These are phyloP conservation scores for Bombylius discolor DNA, from an alignment of 2,888 invertebrate genomes.

Conservation along the genomic window DNA sequence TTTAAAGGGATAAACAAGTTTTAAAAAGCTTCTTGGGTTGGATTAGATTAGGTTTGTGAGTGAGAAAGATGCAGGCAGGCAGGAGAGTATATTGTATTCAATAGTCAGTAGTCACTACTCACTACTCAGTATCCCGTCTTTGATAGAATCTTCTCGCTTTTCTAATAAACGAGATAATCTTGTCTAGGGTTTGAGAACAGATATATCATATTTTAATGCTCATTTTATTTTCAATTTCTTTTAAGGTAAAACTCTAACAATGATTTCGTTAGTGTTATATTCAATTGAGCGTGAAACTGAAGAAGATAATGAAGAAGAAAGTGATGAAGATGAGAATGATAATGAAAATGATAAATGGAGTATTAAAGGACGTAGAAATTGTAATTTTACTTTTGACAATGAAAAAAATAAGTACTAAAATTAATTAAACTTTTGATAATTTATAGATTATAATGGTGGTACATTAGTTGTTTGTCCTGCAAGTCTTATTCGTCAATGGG, in stretches of 20 bases:
- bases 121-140: too few species aligned
- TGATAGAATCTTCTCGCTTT: too few species aligned
- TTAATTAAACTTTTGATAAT: neutral
- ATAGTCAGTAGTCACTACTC: too few species aligned
- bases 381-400: conserved; percentile 15
- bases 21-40: too few species aligned
- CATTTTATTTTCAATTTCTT: neutral
- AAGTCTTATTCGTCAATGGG: conserved; percentile 84
- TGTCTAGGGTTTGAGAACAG: neutral
- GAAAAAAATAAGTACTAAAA: too few species aligned
- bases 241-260: conserved; percentile 57
- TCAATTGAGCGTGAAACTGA: conserved; percentile 36
- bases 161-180: too few species aligned
- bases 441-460: conserved; percentile 45
- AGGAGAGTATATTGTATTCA: too few species aligned
- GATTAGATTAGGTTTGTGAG: too few species aligned
- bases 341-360: conserved; percentile 21
- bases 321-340: conserved; percentile 15
- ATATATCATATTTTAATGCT: neutral
- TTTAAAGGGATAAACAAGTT: neutral
- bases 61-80: too few species aligned
- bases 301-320: conserved; percentile 17
- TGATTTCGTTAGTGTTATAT: conserved; percentile 59
- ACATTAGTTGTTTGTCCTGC: conserved; percentile 90
- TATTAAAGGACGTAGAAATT: conserved; percentile 26